Conservation (phyloP, 1,140 invertebrate species). For the Wasmannia auropunctata region DNA sequence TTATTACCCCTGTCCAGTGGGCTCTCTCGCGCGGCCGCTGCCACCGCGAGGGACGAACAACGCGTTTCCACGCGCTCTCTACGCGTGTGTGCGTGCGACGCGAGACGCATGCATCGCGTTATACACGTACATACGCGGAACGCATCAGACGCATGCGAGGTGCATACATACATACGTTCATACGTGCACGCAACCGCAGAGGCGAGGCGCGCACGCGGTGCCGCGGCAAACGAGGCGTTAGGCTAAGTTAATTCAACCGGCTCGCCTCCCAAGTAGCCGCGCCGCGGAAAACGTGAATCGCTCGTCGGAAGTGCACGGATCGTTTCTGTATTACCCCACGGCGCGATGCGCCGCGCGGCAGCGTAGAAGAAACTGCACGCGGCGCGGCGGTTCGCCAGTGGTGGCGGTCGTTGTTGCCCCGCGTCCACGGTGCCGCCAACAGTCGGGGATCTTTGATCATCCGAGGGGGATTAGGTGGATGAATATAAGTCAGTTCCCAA, state of each 20-base stretch:
- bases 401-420: slow-evolving; percentile 62
- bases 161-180: not conserved
- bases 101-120: not conserved
- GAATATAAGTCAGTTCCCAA: slow-evolving; percentile 67
- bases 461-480: slow-evolving; percentile 64
- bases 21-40: slow-evolving; percentile 23
- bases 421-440: slow-evolving; percentile 37
- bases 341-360: slow-evolving; percentile 15
- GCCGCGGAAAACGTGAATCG: slow-evolving; percentile 58
- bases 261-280: slow-evolving; percentile 65
- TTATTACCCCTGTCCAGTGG: slow-evolving; percentile 66
- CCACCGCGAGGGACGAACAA: slow-evolving; percentile 46
- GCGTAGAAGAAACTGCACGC: slow-evolving; percentile 60
- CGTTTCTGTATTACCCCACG: slow-evolving; percentile 69
- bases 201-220: slow-evolving; percentile 19
- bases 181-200: not conserved
- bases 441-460: slow-evolving; percentile 69
- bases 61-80: slow-evolving; percentile 14
- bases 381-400: not conserved
- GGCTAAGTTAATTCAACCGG: slow-evolving; percentile 66
- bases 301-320: slow-evolving; percentile 67
- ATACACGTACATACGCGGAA: not conserved
- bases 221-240: slow-evolving; percentile 61
- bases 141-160: not conserved
- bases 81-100: not conserved